phyloP scores from a whole-genome alignment of 2,888 invertebrate species.

The Pachydiplax longipennis region DNA sequence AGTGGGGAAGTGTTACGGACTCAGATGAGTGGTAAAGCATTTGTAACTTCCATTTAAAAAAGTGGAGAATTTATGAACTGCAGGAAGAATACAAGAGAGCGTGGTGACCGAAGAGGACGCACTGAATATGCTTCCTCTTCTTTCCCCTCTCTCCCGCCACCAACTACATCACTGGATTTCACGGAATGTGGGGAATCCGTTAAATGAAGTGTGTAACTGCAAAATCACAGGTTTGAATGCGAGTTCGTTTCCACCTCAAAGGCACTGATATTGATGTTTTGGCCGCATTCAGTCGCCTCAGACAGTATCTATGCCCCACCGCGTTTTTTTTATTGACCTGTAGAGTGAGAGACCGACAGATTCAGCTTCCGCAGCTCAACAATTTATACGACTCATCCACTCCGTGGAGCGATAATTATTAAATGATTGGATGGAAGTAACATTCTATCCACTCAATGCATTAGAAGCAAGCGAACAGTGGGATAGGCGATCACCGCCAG shows the following conservation, averaged over 20 bases:
- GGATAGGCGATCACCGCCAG: too few relatives aligned
- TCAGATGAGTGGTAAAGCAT: background rate
- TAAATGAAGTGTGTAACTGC: background rate
- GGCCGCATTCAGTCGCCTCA: background rate
- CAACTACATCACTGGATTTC: background rate
- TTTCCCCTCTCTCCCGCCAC: background rate
- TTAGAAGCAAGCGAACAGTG: too few relatives aligned
- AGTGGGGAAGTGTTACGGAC: background rate
- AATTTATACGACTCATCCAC: background rate
- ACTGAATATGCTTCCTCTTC: background rate
- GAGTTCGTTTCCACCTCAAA: background rate
- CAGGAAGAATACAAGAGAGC: background rate
- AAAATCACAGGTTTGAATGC: background rate
- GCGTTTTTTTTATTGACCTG: background rate
- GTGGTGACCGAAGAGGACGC: background rate
- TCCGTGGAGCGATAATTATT: background rate
- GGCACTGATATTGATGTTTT: background rate
- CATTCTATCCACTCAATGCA: background rate
- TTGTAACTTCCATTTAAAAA: conserved; percentile 1
- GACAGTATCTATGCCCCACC: background rate
- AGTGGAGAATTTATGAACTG: background rate
- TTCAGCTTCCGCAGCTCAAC: background rate
- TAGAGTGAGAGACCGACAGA: background rate
- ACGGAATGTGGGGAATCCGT: background rate
- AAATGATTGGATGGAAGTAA: background rate